Conservation (phyloP, 2,113 vertebrate genomes). For the Nematolebias whitei region DNA sequence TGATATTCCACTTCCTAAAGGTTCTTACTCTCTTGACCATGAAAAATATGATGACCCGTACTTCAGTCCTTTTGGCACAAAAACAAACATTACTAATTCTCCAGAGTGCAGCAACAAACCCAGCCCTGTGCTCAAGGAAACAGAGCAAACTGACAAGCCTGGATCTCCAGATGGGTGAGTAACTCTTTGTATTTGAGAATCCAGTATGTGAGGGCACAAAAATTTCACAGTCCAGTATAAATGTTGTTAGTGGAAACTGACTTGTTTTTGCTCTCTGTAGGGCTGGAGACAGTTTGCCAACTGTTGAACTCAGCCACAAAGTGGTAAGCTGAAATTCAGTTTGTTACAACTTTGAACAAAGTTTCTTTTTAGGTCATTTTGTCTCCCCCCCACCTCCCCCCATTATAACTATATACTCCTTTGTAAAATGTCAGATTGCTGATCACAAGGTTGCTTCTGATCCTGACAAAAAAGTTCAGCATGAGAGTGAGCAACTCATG, state of each 20-base stretch:
- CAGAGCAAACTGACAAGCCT: not conserved
- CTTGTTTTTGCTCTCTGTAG: conserved; percentile 36
- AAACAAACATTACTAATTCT: conserved; percentile 69
- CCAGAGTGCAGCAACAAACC: conserved; percentile 36
- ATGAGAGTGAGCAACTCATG: not conserved
- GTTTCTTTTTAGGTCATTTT: not conserved
- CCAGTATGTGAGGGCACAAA: not conserved
- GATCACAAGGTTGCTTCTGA: conserved; percentile 2
- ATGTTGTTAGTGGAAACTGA: not conserved
- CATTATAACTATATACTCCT: not conserved
- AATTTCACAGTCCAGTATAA: not conserved
- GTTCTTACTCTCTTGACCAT: conserved; percentile 76
- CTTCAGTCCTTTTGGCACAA: conserved; percentile 79
- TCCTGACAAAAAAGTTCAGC: not conserved
- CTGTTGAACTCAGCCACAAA: not conserved
- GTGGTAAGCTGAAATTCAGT: not conserved
- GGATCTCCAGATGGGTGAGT: conserved; percentile 31
- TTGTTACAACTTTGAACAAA: not conserved
- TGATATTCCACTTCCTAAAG: conserved; percentile 60
- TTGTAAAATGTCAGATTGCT: conserved; percentile 17
- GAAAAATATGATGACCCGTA: conserved; percentile 78
- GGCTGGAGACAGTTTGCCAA: conserved; percentile 21
- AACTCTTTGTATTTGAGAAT: not conserved
- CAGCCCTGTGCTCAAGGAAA: conserved; percentile 1
- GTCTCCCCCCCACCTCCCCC: too few species aligned